Percentiles rank a stretch among this genome's conserved stretches.
phyloP scores from a whole-genome alignment of 2,113 vertebrate species.

The Opisthocomus hoazin region DNA sequence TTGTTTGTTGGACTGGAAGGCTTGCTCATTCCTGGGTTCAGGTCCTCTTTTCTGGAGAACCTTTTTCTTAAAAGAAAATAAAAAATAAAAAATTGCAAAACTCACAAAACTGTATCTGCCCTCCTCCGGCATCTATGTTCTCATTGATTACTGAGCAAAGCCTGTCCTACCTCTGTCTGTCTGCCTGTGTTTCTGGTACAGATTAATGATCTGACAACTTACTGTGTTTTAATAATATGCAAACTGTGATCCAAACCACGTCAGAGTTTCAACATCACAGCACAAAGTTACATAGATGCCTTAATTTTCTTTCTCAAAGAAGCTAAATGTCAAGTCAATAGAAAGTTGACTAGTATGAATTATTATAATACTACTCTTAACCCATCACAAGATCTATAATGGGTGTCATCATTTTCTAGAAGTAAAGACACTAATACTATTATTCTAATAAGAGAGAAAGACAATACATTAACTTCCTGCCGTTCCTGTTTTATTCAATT shows the following conservation, averaged over 20 bases:
- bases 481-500: not conserved
- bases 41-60: not conserved
- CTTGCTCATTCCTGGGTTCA: not conserved
- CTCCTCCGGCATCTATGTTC: rapidly evolving
- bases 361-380: conserved; percentile 57
- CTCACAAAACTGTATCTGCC: not conserved
- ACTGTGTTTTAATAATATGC: conserved; percentile 1
- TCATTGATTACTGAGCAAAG: not conserved
- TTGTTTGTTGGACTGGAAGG: not conserved
- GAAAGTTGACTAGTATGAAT: conserved; percentile 57
- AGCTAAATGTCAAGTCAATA: conserved; percentile 46
- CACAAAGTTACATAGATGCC: not conserved
- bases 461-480: not conserved
- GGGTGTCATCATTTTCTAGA: conserved; percentile 50
- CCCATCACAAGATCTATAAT: conserved; percentile 46
- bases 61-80: not conserved
- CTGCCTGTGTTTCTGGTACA: not conserved
- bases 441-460: not conserved
- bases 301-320: conserved; percentile 26
- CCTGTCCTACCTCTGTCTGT: not conserved
- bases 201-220: conserved; percentile 27
- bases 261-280: not conserved
- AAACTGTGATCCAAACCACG: not conserved
- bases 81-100: not conserved
- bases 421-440: conserved; percentile 26